Evolutionary conservation across 30 jellyfish, hydroid and myxozoan genomes (phyloP).

Genomic region (Aurelia coerulea): DNA sequence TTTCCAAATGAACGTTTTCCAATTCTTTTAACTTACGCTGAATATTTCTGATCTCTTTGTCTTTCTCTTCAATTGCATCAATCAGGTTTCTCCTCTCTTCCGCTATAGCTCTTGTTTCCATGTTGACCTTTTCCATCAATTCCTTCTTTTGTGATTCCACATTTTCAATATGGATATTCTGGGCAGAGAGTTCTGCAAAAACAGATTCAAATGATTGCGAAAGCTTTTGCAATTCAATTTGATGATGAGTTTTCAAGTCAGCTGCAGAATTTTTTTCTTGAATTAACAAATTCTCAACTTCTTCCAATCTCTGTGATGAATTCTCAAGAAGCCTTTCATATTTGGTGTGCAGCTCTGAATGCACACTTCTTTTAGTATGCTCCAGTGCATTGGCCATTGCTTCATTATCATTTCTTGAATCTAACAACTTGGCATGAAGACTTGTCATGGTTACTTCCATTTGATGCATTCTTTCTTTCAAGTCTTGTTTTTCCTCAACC

Average conservation of each 20-base stretch:
- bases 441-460: neutral
- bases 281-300: neutral
- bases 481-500: constrained; percentile 12
- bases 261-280: constrained; percentile 6
- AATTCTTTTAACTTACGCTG: neutral
- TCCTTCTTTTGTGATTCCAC: constrained; percentile 21
- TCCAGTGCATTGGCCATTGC: constrained; percentile 10
- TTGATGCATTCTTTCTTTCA: neutral
- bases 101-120: neutral
- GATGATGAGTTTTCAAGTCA: constrained; percentile 19
- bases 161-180: constrained; percentile 18
- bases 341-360: neutral
- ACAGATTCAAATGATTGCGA: constrained; percentile 32
- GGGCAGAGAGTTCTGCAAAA: constrained; percentile 10
- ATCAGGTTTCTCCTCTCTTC: constrained; percentile 44
- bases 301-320: constrained; percentile 2
- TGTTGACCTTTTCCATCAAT: constrained; percentile 8
- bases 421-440: constrained; percentile 3
- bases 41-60: neutral
- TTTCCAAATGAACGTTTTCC: neutral
- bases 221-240: constrained; percentile 20
- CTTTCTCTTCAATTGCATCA: constrained; percentile 6
- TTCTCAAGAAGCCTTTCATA: constrained; percentile 26
- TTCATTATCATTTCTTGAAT: constrained; percentile 19
- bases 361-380: constrained; percentile 12